phyloP scores from a whole-genome alignment of 2,113 vertebrate genomes.

The Monopterus albus region DNA sequence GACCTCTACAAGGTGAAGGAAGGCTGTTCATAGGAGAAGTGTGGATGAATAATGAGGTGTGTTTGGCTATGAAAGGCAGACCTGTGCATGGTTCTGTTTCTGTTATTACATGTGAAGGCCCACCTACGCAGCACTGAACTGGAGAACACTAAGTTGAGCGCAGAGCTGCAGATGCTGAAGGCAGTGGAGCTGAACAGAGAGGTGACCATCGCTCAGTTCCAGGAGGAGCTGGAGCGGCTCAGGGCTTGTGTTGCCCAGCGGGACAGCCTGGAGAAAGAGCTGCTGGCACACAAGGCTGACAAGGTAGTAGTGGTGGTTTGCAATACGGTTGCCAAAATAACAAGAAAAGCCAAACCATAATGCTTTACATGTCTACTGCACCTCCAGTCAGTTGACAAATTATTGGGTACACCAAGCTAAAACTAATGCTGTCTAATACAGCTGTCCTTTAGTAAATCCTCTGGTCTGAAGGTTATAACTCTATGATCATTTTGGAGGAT shows the following conservation, averaged over 20 bases:
- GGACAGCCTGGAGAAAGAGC: constrained; percentile 87
- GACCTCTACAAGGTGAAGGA: constrained; percentile 91
- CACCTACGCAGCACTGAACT: constrained; percentile 96
- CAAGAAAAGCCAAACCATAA: background rate
- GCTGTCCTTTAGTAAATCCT: no score
- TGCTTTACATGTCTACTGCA: background rate
- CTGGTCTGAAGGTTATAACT: no score
- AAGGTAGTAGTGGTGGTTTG: constrained; percentile 77
- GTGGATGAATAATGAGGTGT: background rate
- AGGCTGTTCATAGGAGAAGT: background rate
- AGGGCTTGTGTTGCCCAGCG: constrained; percentile 87
- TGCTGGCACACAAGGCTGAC: constrained; percentile 83
- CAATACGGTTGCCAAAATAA: background rate
- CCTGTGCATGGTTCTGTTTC: background rate
- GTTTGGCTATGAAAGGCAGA: background rate
- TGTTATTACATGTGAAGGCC: constrained; percentile 74
- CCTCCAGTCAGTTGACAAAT: no score
- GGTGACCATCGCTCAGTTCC: constrained; percentile 91
- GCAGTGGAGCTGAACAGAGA: constrained; percentile 94
- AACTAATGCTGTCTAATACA: no score
- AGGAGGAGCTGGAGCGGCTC: constrained; percentile 92
- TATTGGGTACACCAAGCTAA: no score
- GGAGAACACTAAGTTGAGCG: constrained; percentile 94
- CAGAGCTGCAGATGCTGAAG: constrained; percentile 95
- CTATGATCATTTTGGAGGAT: no score